A percentile compares a stretch with the other conserved stretches of the same genome.
Conservation (phyloP, 2,797 vertebrate species). For the Coendou prehensilis region DNA sequence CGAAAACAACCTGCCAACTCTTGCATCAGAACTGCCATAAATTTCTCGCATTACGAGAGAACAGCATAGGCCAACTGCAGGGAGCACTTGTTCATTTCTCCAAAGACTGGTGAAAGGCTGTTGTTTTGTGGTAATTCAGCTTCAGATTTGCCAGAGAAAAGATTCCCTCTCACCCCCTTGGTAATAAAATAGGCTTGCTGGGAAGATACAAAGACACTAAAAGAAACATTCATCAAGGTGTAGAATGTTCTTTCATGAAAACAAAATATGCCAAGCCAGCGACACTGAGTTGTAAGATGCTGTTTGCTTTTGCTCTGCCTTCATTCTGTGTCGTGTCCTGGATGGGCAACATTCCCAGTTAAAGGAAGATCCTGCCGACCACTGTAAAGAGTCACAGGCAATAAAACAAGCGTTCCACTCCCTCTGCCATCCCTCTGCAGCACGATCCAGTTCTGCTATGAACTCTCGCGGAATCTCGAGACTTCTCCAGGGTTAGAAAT, state of each 20-base stretch:
- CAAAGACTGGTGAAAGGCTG: conserved; percentile 71
- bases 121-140: conserved; percentile 72
- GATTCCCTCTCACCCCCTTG: conserved; percentile 26
- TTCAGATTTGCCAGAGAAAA: conserved; percentile 71
- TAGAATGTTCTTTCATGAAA: conserved; percentile 31
- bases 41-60: conserved; percentile 55
- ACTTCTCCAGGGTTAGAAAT: conserved; percentile 3
- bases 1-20: conserved; percentile 63
- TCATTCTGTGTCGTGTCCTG: not conserved
- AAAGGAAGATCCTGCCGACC: not conserved
- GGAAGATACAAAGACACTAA: conserved; percentile 19
- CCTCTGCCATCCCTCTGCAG: conserved; percentile 28
- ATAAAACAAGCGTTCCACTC: not conserved
- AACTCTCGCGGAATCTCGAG: not conserved
- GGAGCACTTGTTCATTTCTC: conserved; percentile 71
- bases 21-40: conserved; percentile 51
- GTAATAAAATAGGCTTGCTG: conserved; percentile 51
- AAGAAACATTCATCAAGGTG: conserved; percentile 66
- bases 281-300: not conserved
- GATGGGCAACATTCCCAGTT: not conserved
- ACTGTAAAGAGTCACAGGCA: not conserved
- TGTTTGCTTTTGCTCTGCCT: conserved; percentile 54
- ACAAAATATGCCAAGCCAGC: not conserved
- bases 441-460: not conserved
- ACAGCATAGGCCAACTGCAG: conserved; percentile 11